These are phyloP conservation scores for Cuniculus paca DNA, from an alignment of 2,797 vertebrate species.

Conservation along the genomic window DNA sequence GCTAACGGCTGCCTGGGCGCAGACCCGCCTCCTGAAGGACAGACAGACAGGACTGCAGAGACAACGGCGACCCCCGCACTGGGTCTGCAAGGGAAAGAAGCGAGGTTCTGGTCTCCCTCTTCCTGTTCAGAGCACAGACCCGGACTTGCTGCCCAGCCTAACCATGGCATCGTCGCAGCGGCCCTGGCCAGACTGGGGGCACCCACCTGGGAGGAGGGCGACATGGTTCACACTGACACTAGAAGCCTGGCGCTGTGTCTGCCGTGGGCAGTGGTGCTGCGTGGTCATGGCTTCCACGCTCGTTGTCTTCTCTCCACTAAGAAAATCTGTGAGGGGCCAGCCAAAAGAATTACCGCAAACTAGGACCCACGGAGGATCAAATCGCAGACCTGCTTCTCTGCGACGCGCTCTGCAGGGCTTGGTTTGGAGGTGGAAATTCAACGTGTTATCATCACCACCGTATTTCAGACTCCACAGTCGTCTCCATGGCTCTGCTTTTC, in stretches of 20 bases:
- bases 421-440: not conserved
- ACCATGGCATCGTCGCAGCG: fast-evolving
- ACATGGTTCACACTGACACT: not conserved
- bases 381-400: not conserved
- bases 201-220: fast-evolving
- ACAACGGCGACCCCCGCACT: not conserved
- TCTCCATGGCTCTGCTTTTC: no score
- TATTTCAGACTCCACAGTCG: not conserved
- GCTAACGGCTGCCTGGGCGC: not conserved
- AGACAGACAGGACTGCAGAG: not conserved
- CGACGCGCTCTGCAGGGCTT: not conserved
- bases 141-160: not conserved
- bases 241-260: not conserved
- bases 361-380: not conserved
- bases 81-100: not conserved
- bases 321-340: not conserved
- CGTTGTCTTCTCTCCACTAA: not conserved
- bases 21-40: not conserved
- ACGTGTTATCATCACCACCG: not conserved
- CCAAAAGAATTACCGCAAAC: not conserved
- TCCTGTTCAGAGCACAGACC: not conserved
- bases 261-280: fast-evolving
- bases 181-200: not conserved
- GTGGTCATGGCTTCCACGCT: not conserved
- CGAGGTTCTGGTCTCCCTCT: not conserved